A percentile compares a stretch with the other conserved stretches of the same genome.
Evolutionary conservation across 1,140 invertebrate species (phyloP).

Genomic region (Mamestra configurata): DNA sequence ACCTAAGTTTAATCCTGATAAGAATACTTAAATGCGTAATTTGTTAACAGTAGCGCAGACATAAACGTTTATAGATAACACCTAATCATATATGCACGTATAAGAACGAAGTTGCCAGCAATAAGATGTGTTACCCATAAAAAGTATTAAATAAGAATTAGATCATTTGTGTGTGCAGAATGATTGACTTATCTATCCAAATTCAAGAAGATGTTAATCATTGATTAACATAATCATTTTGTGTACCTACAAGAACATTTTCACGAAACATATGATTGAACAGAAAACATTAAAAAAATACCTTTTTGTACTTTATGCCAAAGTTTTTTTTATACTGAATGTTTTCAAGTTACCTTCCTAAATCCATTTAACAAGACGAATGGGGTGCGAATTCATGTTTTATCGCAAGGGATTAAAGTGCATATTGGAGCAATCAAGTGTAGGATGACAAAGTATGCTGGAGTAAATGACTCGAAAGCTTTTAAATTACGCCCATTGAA

Average conservation of each 20-base stretch:
- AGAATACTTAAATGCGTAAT: conserved; percentile 1
- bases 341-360: conserved; percentile 11
- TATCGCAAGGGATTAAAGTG: conserved; percentile 52
- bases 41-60: neutral
- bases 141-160: too few relatives aligned
- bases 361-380: neutral
- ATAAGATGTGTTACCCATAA: neutral
- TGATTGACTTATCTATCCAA: too few relatives aligned
- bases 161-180: too few relatives aligned
- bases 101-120: neutral
- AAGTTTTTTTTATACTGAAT: conserved; percentile 31
- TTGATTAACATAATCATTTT: too few relatives aligned
- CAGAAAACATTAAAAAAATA: neutral
- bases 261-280: too few relatives aligned
- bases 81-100: neutral
- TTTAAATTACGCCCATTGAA: conserved; percentile 67
- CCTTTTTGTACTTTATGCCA: too few relatives aligned
- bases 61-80: neutral
- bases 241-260: too few relatives aligned
- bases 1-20: conserved; percentile 4
- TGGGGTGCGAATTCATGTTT: conserved; percentile 28
- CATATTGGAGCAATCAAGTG: conserved; percentile 54
- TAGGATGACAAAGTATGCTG: conserved; percentile 58
- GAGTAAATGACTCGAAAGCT: conserved; percentile 66
- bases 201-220: too few relatives aligned